Percentiles rank a stretch among this genome's conserved stretches.
phyloP scores from a whole-genome alignment of 2,797 vertebrate species.

The Dermochelys coriacea region DNA sequence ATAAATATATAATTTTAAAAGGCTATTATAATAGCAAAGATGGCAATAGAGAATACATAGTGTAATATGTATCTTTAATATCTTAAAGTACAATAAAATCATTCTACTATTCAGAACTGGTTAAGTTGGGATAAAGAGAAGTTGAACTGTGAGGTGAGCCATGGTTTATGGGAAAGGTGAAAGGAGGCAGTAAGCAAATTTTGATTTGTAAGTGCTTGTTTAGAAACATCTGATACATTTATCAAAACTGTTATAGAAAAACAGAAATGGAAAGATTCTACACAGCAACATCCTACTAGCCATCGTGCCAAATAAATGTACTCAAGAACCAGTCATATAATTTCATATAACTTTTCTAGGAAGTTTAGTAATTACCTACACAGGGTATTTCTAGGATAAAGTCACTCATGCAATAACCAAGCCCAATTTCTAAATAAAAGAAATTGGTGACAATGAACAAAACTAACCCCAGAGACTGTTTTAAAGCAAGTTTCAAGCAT shows the following conservation, averaged over 20 bases:
- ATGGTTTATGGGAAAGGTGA: background rate
- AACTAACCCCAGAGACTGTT: background rate
- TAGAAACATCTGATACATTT: background rate
- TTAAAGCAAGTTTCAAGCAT: background rate
- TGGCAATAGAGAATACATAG: background rate
- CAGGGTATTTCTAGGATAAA: background rate
- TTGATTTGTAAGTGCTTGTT: background rate
- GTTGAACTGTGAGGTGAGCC: background rate
- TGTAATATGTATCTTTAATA: background rate
- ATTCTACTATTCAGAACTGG: background rate
- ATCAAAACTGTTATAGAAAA: background rate
- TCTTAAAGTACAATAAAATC: background rate
- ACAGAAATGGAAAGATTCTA: background rate
- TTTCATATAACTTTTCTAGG: background rate
- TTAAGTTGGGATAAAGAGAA: background rate
- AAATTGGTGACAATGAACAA: background rate
- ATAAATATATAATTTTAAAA: no score
- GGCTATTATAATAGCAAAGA: no score
- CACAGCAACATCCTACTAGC: background rate
- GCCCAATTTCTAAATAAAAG: background rate
- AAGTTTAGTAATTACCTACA: background rate
- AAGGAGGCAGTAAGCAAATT: background rate
- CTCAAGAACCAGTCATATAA: background rate
- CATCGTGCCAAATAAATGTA: background rate
- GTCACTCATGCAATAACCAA: background rate